Base-by-base conservation (phyloP, 2,888 invertebrate species). In the Escarpia spicata region DNA sequence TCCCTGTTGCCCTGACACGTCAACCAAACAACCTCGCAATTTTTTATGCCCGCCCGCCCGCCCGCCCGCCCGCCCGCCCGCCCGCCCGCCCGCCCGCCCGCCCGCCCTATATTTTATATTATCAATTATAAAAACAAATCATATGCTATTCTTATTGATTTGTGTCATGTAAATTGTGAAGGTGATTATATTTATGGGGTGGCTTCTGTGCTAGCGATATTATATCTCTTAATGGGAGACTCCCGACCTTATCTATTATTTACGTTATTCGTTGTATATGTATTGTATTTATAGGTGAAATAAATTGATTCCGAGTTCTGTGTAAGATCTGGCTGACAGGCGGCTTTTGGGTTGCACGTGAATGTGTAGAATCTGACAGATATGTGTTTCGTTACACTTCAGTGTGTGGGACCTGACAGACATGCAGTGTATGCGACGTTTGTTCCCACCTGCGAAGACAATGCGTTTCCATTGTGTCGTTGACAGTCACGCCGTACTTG, bases 351-450 rank as follows among this genome's bases (percentile, higher is more conserved):
- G 52, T 52, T 75, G 26, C 75, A 75, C 19, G 91, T 92, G 37
- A 92, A 37, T n/a, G 90, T 93, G 2, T 94, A 93, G 94, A 92
- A 94, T 37, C 26, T 93, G 31, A 58, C 89, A 45, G 37, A 91
- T 15, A 89, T 93, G 91, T 75, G 26, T 75, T 19, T 75, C 0
- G 19, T 75, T 75, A 26, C 75, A 15, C 26, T 93, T 92, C 45
- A 92, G 90, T n/a, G 91, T 94, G 31, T 94, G 94, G 94, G 93
- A 94, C 31, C 26, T 93, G 31, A 58, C 89, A 45, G 37, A 91
- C 15, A 89, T 93, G 92, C 91, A 45, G 12, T 93, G 93, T 90
- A 93, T 94, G 31, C 91, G 93, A n/a, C 58, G 94, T n/a, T 10
- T 93, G 43, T 94, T 94, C 91, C 92, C 92, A 19, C 93, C 92